Base-by-base conservation (phyloP, 2,797 vertebrate species). In the Pangasius krempfi region DNA sequence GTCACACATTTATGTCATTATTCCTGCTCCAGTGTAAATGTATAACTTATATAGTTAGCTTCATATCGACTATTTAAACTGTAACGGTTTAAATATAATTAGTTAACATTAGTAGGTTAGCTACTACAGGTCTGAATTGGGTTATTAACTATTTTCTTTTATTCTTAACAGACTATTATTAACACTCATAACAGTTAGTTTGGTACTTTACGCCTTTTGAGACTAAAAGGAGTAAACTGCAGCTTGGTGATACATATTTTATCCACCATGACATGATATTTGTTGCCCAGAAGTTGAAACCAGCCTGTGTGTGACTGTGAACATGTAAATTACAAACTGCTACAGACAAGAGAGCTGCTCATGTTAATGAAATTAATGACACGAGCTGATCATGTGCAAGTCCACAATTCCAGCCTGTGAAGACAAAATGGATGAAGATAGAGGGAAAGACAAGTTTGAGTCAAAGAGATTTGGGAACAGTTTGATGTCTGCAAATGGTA, bases 381-480 rank as follows among this genome's bases (percentile, higher is more conserved):
- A 82, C 37, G 6, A 86, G 56, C 72, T 68, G 83, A 78, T 62
- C 7, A 50, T 86, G 73, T 85, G n/a, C 58, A 68, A 54, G 58
- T 70, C n/a, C 47, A 75, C 8, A 22, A n/a, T 30, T 87, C 22
- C 50, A 72, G 50, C 12, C 37, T n/a, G n/a, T 20, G 54, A 50
- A 87, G 52, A 73, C 25, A 37, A 20, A 13, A 89, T 89, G 89
- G 73, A 84, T 70, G 81, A 84, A 84, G 37, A 83, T 0, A 56
- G 18, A 83, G 30, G 22, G 5, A 72, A 72, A 20, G 62, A 78
- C 7, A 30, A 60, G 27, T 52, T 20, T 0, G 37, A 52, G 37
- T 33, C 75, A 10, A 80, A 73, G 62, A 1, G 27, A 18, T 27
- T 2, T 87, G 80, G 44, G 44, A 66, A 30, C 30, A 47, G 54